A percentile compares a stretch with the other conserved stretches of the same genome.
These are phyloP conservation scores for Helleia helle DNA, from an alignment of 2,888 invertebrate genomes.

Conservation along the genomic window DNA sequence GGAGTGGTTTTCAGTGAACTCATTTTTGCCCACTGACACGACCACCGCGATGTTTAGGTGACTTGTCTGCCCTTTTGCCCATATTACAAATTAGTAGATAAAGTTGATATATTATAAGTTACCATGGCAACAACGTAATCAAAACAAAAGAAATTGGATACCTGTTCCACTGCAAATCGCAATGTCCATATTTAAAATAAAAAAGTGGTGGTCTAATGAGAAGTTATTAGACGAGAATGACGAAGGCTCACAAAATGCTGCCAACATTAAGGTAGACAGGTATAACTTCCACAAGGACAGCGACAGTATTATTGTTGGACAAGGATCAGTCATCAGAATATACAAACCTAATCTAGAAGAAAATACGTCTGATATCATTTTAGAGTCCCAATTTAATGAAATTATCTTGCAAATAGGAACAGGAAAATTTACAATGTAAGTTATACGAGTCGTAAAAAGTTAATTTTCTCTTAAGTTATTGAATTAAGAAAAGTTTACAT, in stretches of 20 bases:
- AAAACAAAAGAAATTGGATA: background rate
- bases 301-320: slow-evolving; percentile 80
- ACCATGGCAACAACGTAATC: slow-evolving; percentile 1
- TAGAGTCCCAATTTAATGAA: slow-evolving; percentile 83
- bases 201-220: slow-evolving; percentile 90
- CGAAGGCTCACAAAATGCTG: slow-evolving; percentile 75
- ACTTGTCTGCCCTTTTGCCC: too few species aligned
- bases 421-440: slow-evolving; percentile 91
- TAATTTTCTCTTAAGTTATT: too few species aligned
- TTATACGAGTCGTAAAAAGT: too few species aligned
- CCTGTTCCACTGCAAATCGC: background rate
- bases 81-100: too few species aligned
- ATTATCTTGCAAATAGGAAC: slow-evolving; percentile 87
- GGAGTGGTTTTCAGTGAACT: too few species aligned
- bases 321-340: slow-evolving; percentile 45
- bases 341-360: slow-evolving; percentile 48
- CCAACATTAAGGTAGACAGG: slow-evolving; percentile 78
- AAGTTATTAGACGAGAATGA: slow-evolving; percentile 73
- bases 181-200: slow-evolving; percentile 95
- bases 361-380: slow-evolving; percentile 78
- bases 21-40: too few species aligned
- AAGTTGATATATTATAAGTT: too few species aligned
- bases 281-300: slow-evolving; percentile 87
- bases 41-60: too few species aligned
- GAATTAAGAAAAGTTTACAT: too few species aligned